These are phyloP conservation scores for Himalopsyche anomala DNA, from an alignment of 2,888 invertebrate genomes.

Conservation along the genomic window DNA sequence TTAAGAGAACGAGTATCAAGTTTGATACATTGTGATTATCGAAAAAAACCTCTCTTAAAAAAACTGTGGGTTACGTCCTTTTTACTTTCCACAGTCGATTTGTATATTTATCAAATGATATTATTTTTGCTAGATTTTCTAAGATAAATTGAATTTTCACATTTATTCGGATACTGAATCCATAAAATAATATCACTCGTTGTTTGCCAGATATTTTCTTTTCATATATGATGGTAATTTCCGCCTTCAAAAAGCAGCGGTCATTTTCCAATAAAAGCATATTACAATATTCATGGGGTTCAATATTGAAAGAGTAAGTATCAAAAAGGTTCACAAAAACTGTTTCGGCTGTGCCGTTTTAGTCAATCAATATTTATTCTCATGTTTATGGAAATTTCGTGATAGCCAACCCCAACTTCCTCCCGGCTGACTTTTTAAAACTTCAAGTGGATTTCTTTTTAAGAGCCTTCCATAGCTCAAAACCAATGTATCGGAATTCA, in stretches of 20 bases:
- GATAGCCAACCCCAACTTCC: background rate
- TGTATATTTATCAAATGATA: no score
- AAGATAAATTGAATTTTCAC: no score
- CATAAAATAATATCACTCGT: background rate
- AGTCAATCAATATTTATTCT: constrained; percentile 34
- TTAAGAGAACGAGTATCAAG: no score
- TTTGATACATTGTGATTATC: no score
- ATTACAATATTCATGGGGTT: constrained; percentile 23
- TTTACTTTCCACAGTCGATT: no score
- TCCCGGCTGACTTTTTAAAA: constrained; percentile 1
- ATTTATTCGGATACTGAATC: background rate
- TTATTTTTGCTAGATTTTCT: no score
- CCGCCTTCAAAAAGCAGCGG: background rate
- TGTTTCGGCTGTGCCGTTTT: constrained; percentile 11
- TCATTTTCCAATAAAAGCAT: constrained; percentile 24
- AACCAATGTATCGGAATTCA: background rate
- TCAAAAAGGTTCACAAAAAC: background rate
- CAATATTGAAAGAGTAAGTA: constrained; percentile 7
- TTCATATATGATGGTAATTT: constrained; percentile 1
- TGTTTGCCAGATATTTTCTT: background rate
- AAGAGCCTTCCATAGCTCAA: background rate
- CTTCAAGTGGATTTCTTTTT: constrained; percentile 25
- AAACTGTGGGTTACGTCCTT: no score
- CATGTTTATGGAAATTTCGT: constrained; percentile 28
- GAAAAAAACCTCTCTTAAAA: no score